Conservation (phyloP, 2,113 vertebrate species). For the Hippocampus mohnikei region DNA sequence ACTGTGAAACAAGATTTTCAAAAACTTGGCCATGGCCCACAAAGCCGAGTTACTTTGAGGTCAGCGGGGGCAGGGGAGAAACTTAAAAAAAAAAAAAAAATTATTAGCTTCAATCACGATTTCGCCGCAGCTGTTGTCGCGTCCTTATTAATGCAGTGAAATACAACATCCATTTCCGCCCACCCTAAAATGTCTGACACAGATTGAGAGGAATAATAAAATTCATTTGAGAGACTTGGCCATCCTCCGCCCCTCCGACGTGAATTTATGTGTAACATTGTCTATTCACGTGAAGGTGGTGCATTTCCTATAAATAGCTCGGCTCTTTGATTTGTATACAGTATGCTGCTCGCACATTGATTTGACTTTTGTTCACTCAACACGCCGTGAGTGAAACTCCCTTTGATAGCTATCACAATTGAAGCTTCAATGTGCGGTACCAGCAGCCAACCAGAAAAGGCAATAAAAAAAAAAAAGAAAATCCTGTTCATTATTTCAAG, state of each 20-base stretch:
- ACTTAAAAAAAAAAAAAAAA: constrained; percentile 10
- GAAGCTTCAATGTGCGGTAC: neutral
- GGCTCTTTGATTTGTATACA: neutral
- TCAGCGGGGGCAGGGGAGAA: constrained; percentile 23
- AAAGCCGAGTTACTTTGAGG: constrained; percentile 50
- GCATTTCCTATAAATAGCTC: neutral
- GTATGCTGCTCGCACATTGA: neutral
- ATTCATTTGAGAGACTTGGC: constrained; percentile 18
- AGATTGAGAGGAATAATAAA: constrained; percentile 8
- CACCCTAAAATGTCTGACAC: constrained; percentile 22
- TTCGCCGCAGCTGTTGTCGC: neutral
- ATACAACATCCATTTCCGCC: constrained; percentile 23
- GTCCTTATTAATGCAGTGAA: constrained; percentile 38
- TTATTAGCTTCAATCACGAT: neutral
- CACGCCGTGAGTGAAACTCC: neutral
- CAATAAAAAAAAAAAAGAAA: neutral
- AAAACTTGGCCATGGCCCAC: constrained; percentile 50
- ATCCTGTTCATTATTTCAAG: neutral
- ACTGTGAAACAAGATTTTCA: constrained; percentile 65
- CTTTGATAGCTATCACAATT: neutral
- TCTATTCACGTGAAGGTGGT: constrained; percentile 6
- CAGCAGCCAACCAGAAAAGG: neutral
- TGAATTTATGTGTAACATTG: constrained; percentile 10
- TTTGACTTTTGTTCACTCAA: neutral
- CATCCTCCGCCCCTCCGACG: constrained; percentile 13